Percentiles rank a stretch among this genome's conserved stretches.
phyloP scores from a whole-genome alignment of 2,113 vertebrate species.

The Heptranchias perlo region DNA sequence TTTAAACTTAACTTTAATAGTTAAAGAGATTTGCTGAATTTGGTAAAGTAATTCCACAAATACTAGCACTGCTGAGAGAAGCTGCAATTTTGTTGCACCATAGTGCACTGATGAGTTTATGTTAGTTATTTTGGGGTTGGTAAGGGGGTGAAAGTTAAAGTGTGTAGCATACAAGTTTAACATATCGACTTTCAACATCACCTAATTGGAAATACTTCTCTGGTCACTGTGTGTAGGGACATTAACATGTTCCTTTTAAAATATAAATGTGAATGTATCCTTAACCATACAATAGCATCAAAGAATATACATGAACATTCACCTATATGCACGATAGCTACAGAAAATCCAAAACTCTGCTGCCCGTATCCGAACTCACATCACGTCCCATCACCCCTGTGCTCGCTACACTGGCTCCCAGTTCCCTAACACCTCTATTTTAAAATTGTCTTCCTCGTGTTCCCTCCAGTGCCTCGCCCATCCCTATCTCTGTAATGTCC shows the following conservation, averaged over 20 bases:
- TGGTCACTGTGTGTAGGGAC: background rate
- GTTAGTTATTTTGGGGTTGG: background rate
- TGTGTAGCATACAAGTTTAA: background rate
- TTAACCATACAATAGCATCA: background rate
- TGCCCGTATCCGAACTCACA: background rate
- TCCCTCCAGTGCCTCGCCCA: background rate
- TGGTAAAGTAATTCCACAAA: background rate
- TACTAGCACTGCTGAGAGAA: background rate
- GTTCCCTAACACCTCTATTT: background rate
- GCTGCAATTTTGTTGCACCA: background rate
- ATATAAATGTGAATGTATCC: background rate
- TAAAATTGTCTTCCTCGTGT: background rate
- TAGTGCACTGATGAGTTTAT: background rate
- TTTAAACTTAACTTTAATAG: background rate
- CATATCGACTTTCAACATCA: background rate
- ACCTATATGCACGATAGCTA: background rate
- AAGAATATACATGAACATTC: background rate
- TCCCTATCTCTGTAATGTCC: background rate
- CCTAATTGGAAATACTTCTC: too few relatives aligned
- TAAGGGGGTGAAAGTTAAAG: background rate
- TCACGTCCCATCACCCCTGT: background rate
- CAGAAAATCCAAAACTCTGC: background rate
- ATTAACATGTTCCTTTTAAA: background rate
- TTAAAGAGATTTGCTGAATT: background rate
- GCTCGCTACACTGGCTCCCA: background rate